Conservation (phyloP, 2,888 invertebrate species). For the Agrochola litura region DNA sequence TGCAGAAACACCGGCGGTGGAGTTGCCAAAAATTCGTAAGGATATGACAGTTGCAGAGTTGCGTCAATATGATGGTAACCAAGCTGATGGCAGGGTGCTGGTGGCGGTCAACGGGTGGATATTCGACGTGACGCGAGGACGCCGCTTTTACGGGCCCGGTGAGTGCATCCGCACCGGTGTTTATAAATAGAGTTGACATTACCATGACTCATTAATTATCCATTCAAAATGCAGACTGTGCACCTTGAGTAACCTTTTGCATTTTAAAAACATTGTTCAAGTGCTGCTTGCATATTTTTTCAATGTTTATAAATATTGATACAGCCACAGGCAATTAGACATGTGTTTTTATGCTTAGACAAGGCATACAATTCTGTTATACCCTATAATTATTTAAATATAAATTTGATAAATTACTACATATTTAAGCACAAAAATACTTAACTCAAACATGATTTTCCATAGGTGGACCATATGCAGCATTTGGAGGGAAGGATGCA, state of each 20-base stretch:
- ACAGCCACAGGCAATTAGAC: not conserved
- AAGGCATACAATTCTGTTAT: not conserved
- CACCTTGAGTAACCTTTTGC: conserved; percentile 65
- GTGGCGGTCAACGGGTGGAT: conserved; percentile 98
- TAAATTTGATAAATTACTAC: not conserved
- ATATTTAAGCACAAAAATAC: not conserved
- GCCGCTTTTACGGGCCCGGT: conserved; percentile 98
- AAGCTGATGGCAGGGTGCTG: conserved; percentile 96
- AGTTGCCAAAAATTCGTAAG: conserved; percentile 95
- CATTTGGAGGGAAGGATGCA: conserved; percentile 98
- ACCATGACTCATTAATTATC: conserved; percentile 71
- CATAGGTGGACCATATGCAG: conserved; percentile 97
- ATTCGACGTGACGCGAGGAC: conserved; percentile 98
- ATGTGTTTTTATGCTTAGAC: too few relatives aligned
- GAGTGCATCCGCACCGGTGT: conserved; percentile 77
- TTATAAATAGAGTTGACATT: conserved; percentile 84
- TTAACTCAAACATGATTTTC: conserved; percentile 9
- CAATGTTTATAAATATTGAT: conserved; percentile 4
- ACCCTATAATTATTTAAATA: not conserved
- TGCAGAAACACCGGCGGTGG: conserved; percentile 74
- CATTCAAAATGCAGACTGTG: conserved; percentile 72
- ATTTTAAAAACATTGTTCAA: conserved; percentile 53
- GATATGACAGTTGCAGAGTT: conserved; percentile 98
- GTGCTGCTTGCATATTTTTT: conserved; percentile 17
- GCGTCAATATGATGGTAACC: conserved; percentile 95